Evolutionary conservation across 2,888 invertebrate genomes (phyloP).

Genomic region (Megaustenia siamemsis): DNA sequence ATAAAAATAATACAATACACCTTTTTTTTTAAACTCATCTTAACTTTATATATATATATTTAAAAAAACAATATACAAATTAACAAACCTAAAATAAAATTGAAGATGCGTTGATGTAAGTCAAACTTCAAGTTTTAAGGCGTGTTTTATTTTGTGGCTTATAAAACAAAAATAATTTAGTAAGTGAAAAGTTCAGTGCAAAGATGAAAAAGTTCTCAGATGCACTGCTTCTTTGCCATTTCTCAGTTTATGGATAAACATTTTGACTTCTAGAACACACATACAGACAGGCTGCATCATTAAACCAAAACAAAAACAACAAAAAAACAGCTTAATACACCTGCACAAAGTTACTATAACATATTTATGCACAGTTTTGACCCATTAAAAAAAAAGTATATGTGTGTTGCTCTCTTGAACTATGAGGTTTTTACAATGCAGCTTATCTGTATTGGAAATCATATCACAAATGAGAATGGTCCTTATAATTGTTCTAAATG

Average conservation of each 20-base stretch:
- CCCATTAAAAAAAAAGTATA: too few relatives aligned
- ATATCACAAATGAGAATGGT: slow-evolving; percentile 9
- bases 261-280: not conserved
- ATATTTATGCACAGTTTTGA: too few relatives aligned
- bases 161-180: too few relatives aligned
- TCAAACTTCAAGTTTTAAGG: too few relatives aligned
- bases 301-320: too few relatives aligned
- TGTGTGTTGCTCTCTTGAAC: not conserved
- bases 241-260: not conserved
- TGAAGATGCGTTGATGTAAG: too few relatives aligned
- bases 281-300: slow-evolving; percentile 11
- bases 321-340: not conserved
- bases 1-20: too few relatives aligned
- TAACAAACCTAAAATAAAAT: too few relatives aligned
- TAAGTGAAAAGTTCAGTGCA: not conserved
- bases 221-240: not conserved
- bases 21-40: too few relatives aligned
- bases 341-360: not conserved
- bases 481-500: slow-evolving; percentile 32
- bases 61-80: too few relatives aligned
- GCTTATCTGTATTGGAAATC: not conserved
- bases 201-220: not conserved
- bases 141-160: too few relatives aligned
- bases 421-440: not conserved
- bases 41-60: too few relatives aligned